These are phyloP conservation scores for Microhierax caerulescens DNA, from an alignment of 2,797 vertebrate genomes.

Conservation along the genomic window DNA sequence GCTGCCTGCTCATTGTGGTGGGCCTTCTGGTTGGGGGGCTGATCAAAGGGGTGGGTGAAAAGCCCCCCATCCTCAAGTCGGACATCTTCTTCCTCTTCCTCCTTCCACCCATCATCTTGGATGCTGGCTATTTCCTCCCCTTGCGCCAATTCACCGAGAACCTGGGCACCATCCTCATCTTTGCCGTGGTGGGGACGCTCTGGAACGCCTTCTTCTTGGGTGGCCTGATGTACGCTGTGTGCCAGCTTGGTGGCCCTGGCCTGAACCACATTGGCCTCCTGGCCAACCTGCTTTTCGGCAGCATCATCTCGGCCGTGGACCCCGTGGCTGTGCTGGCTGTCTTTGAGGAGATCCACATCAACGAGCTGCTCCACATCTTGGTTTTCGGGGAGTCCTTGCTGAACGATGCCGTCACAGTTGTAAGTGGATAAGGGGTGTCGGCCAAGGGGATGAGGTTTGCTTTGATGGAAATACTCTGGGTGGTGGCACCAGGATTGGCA, in stretches of 20 bases:
- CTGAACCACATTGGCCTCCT: conserved; percentile 82
- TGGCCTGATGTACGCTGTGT: conserved; percentile 86
- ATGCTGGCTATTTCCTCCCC: conserved; percentile 96
- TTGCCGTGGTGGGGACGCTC: conserved; percentile 93
- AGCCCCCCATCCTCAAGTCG: conserved; percentile 84
- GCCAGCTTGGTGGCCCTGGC: conserved; percentile 79
- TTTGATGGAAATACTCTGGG: background rate
- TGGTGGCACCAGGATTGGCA: background rate
- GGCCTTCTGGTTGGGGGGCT: conserved; percentile 92
- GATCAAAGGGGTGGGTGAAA: conserved; percentile 88
- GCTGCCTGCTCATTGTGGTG: conserved; percentile 94
- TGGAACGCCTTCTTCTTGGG: conserved; percentile 97
- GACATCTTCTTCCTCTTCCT: conserved; percentile 91
- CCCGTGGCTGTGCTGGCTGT: conserved; percentile 96
- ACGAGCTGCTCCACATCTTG: conserved; percentile 94
- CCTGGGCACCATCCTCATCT: conserved; percentile 96
- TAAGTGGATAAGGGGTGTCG: conserved; percentile 56
- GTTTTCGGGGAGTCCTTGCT: conserved; percentile 97
- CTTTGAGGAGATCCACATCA: conserved; percentile 99
- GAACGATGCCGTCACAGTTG: conserved; percentile 96
- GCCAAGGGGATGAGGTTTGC: background rate
- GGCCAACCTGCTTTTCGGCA: conserved; percentile 90
- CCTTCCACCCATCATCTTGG: conserved; percentile 95
- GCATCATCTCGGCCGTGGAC: conserved; percentile 96
- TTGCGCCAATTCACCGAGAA: conserved; percentile 95